These are phyloP conservation scores for Trachelus iudaicus DNA, from an alignment of 2,888 invertebrate genomes.

Conservation along the genomic window DNA sequence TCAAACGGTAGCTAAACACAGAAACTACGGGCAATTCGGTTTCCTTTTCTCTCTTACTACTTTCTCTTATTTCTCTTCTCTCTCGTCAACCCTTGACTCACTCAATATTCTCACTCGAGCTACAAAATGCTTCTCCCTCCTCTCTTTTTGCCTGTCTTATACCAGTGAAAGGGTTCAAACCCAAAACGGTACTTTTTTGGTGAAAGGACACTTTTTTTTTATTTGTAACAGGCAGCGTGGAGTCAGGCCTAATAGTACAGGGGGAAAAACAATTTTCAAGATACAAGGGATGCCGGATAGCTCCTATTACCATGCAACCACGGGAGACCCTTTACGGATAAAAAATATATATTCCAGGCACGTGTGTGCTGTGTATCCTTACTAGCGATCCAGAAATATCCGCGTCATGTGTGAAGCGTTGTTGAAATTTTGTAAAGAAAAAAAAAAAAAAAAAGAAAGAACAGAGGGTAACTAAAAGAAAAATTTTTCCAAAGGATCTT, in stretches of 20 bases:
- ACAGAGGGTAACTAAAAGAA: too few species aligned
- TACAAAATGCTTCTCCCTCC: slow-evolving; percentile 11
- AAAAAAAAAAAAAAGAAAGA: slow-evolving; percentile 7
- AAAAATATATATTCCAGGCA: slow-evolving; percentile 21
- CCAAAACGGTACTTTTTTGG: slow-evolving; percentile 19
- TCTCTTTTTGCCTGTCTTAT: slow-evolving; percentile 2
- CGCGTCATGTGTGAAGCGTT: too few species aligned
- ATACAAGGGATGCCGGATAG: too few species aligned
- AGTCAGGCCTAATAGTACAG: too few species aligned
- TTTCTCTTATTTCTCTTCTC: neutral
- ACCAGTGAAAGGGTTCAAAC: slow-evolving; percentile 26
- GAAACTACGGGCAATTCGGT: too few species aligned
- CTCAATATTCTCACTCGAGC: slow-evolving; percentile 8
- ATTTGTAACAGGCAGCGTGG: neutral
- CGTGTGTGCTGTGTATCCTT: too few species aligned
- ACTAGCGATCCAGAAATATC: too few species aligned
- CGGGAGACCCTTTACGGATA: neutral
- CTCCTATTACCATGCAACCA: too few species aligned
- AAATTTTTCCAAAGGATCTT: too few species aligned
- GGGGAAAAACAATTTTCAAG: too few species aligned
- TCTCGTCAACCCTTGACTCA: slow-evolving; percentile 16
- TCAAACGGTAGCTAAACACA: neutral
- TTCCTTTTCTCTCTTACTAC: too few species aligned
- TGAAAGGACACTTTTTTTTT: slow-evolving; percentile 2
- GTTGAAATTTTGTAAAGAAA: neutral